These are phyloP conservation scores for Mesochorus sp. DNA, from an alignment of 2,888 invertebrate genomes.

Conservation along the genomic window DNA sequence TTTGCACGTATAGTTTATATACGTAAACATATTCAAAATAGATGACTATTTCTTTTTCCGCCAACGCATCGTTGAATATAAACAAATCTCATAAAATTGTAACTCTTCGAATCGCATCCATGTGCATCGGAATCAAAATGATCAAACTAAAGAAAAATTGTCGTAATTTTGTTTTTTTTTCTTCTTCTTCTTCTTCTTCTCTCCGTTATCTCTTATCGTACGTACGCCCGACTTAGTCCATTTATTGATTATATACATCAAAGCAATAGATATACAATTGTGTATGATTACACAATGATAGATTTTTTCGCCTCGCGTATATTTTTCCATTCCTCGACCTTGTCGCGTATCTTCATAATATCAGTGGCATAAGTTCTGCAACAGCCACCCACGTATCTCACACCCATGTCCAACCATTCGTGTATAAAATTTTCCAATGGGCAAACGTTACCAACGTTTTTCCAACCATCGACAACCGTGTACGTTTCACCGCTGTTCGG, in stretches of 20 bases:
- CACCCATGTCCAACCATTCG: conserved; percentile 91
- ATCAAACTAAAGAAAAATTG: too few species aligned
- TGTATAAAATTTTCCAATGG: conserved; percentile 88
- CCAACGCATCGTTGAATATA: too few species aligned
- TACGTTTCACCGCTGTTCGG: conserved; percentile 95
- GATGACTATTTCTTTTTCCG: too few species aligned
- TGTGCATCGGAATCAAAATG: too few species aligned
- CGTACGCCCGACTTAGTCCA: too few species aligned
- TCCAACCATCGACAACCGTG: conserved; percentile 85
- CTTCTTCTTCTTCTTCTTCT: too few species aligned
- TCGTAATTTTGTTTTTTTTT: too few species aligned
- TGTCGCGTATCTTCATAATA: conserved; percentile 88
- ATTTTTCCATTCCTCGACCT: conserved; percentile 83
- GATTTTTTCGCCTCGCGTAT: background rate
- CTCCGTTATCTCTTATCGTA: background rate
- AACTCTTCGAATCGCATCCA: too few species aligned
- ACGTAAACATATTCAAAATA: too few species aligned
- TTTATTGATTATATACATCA: conserved; percentile 1
- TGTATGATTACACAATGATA: background rate
- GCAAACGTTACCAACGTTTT: conserved; percentile 86
- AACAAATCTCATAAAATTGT: too few species aligned
- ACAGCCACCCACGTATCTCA: conserved; percentile 93
- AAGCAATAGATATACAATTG: conserved; percentile 1
- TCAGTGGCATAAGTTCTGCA: conserved; percentile 93
- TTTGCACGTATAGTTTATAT: too few species aligned